Conservation (phyloP, 2,113 vertebrate genomes). For the Bucco capensis region DNA sequence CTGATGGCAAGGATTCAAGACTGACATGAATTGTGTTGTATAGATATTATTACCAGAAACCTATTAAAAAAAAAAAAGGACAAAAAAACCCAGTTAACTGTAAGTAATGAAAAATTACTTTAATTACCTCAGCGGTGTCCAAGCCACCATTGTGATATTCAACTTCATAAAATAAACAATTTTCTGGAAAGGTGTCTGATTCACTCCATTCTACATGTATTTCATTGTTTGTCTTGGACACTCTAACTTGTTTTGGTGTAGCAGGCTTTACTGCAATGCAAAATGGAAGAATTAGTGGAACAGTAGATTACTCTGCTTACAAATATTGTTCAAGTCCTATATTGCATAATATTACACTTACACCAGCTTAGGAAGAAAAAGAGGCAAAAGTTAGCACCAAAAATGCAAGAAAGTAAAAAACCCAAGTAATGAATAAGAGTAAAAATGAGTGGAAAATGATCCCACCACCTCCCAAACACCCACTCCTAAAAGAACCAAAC, state of each 20-base stretch:
- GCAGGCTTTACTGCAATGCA: constrained; percentile 56
- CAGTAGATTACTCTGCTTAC: not conserved
- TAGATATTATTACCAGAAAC: not conserved
- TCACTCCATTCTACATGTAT: constrained; percentile 31
- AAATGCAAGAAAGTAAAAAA: not conserved
- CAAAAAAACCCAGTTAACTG: not conserved
- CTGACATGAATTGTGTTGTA: not conserved
- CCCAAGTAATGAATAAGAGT: not conserved
- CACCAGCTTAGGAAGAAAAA: not conserved
- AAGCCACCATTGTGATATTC: not conserved
- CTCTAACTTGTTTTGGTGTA: not conserved
- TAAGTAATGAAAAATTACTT: constrained; percentile 12
- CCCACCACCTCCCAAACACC: not conserved
- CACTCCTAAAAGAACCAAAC: not conserved
- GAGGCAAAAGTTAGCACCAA: not conserved
- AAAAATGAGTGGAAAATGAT: not conserved
- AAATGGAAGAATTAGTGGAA: not conserved
- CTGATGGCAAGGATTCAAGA: not conserved
- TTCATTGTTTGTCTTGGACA: not conserved
- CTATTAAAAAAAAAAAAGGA: too few species aligned
- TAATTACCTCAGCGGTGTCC: not conserved
- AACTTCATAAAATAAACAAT: constrained; percentile 25
- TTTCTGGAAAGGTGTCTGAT: not conserved
- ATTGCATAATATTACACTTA: not conserved
- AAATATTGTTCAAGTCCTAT: not conserved